phyloP scores from a whole-genome alignment of 2,888 invertebrate species.

The Aquatica leii region DNA sequence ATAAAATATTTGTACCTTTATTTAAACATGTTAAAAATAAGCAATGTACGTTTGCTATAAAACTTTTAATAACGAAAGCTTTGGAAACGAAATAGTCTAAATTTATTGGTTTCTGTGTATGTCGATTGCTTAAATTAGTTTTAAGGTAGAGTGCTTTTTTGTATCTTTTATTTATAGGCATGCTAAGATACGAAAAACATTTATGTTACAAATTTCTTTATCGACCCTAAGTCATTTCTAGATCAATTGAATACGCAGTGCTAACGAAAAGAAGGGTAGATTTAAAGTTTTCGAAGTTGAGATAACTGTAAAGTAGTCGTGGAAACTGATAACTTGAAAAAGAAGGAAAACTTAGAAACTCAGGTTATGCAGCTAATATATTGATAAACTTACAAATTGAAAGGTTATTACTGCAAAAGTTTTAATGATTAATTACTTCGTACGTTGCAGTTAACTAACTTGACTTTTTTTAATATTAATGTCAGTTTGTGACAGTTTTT shows the following conservation, averaged over 20 bases:
- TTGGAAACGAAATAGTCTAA: too few relatives aligned
- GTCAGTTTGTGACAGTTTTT: too few relatives aligned
- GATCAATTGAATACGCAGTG: conserved; percentile 23
- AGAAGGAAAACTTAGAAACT: conserved; percentile 17
- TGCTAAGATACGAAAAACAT: neutral
- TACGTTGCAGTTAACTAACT: too few relatives aligned
- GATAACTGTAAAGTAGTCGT: conserved; percentile 20
- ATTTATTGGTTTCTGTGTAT: too few relatives aligned
- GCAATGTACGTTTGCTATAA: too few relatives aligned
- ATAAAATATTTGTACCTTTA: too few relatives aligned
- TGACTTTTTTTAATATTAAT: too few relatives aligned
- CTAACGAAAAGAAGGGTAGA: conserved; percentile 20
- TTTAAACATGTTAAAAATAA: too few relatives aligned
- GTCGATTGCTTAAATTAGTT: neutral
- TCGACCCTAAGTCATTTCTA: conserved; percentile 10
- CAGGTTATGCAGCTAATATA: conserved; percentile 17
- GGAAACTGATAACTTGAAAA: conserved; percentile 20
- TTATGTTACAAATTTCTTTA: neutral
- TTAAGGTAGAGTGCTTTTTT: neutral
- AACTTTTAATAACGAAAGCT: too few relatives aligned
- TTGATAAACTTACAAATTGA: conserved; percentile 22
- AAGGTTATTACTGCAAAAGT: conserved; percentile 20
- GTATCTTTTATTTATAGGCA: neutral
- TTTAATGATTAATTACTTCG: conserved; percentile 13
- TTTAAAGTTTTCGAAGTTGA: conserved; percentile 21